Conservation (phyloP, 2,113 vertebrate species). For the Passer domesticus region DNA sequence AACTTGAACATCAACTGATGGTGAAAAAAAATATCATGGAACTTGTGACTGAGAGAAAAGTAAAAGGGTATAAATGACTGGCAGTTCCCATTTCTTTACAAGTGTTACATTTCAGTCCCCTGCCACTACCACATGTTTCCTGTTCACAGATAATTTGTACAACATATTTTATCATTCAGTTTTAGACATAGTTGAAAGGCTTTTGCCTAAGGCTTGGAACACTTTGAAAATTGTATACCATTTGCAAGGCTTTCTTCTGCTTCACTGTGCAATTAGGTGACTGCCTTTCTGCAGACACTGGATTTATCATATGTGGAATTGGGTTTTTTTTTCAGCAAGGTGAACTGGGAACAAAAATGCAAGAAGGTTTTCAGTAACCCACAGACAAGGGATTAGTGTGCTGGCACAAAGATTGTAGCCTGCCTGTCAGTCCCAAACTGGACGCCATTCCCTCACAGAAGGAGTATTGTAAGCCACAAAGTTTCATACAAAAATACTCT, state of each 20-base stretch:
- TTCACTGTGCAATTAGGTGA: constrained; percentile 87
- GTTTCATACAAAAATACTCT: constrained; percentile 16
- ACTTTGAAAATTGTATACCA: constrained; percentile 89
- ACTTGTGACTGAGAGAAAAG: constrained; percentile 71
- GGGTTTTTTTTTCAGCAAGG: constrained; percentile 69
- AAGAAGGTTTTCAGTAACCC: constrained; percentile 41
- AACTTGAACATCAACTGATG: constrained; percentile 67
- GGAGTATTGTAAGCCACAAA: constrained; percentile 26
- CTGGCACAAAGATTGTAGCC: constrained; percentile 30
- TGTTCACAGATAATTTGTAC: constrained; percentile 91
- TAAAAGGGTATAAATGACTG: constrained; percentile 79
- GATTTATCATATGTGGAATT: constrained; percentile 79
- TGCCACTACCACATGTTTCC: constrained; percentile 87
- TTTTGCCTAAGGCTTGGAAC: constrained; percentile 90
- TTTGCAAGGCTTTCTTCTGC: constrained; percentile 87
- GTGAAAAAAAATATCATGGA: constrained; percentile 68
- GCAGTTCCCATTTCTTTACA: constrained; percentile 87
- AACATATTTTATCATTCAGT: constrained; percentile 92
- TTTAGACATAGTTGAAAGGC: constrained; percentile 90
- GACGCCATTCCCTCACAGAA: not conserved
- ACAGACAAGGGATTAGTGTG: constrained; percentile 60
- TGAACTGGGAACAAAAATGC: constrained; percentile 68
- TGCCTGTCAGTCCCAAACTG: constrained; percentile 22
- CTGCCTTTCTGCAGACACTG: constrained; percentile 79
- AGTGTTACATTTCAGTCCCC: constrained; percentile 87